A percentile compares a stretch with the other conserved stretches of the same genome.
phyloP scores from a whole-genome alignment of 1,140 invertebrate species.

The Anastrepha ludens region DNA sequence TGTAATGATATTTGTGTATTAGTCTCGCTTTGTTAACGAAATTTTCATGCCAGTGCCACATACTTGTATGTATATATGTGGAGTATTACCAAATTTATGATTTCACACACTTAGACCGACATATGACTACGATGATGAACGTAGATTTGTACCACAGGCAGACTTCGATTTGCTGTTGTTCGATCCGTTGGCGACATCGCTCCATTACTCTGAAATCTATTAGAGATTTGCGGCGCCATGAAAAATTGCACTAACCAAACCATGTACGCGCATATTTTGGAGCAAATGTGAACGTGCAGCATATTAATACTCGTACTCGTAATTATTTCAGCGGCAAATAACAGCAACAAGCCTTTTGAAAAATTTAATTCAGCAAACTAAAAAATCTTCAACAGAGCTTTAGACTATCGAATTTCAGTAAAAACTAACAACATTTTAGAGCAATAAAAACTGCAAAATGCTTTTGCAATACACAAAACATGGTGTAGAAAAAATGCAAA shows the following conservation, averaged over 20 bases:
- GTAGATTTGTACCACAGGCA: background rate
- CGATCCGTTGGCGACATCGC: background rate
- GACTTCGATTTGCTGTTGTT: background rate
- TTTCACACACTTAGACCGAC: background rate
- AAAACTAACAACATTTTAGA: background rate
- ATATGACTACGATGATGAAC: too few species aligned
- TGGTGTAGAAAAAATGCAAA: conserved; percentile 5
- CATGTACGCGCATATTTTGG: background rate
- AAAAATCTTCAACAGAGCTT: background rate
- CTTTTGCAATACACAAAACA: background rate
- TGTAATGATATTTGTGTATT: background rate
- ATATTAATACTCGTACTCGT: background rate
- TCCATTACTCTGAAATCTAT: conserved; percentile 7
- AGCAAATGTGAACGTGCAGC: background rate
- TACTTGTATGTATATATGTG: background rate
- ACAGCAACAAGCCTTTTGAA: background rate
- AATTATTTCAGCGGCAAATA: background rate
- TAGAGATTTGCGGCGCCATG: conserved; percentile 35
- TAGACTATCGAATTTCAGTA: background rate
- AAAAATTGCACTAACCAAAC: conserved; percentile 18
- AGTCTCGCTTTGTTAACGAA: background rate
- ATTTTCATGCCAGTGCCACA: background rate
- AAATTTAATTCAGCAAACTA: background rate
- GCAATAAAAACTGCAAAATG: background rate
- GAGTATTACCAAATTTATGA: background rate